A percentile compares a stretch with the other conserved stretches of the same genome.
Evolutionary conservation across 2,888 invertebrate genomes (phyloP).

Genomic region (Ectropis crepuscularia): DNA sequence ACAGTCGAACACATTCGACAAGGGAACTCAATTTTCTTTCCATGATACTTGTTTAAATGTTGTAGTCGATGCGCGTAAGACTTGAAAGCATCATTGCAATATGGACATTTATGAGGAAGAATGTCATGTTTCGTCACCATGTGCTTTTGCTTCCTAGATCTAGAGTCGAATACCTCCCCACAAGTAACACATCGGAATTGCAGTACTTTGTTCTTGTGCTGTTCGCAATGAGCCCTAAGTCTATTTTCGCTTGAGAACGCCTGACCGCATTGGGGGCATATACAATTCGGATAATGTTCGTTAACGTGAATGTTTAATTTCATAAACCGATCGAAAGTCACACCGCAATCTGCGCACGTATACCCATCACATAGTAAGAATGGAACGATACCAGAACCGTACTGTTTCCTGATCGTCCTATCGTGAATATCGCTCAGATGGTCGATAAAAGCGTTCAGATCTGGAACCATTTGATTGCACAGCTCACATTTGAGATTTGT

Average conservation of each 20-base stretch:
- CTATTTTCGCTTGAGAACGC: slow-evolving; percentile 41
- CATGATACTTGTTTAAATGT: slow-evolving; percentile 64
- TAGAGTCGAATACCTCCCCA: slow-evolving; percentile 58
- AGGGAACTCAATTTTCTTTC: slow-evolving; percentile 65
- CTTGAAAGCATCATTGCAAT: slow-evolving; percentile 68
- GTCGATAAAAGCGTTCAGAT: slow-evolving; percentile 59
- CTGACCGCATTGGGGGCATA: slow-evolving; percentile 74
- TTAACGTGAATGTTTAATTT: slow-evolving; percentile 73
- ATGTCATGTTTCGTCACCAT: slow-evolving; percentile 58
- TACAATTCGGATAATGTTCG: slow-evolving; percentile 70
- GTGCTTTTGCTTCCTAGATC: slow-evolving; percentile 61
- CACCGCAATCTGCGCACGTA: slow-evolving; percentile 63
- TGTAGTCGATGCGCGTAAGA: slow-evolving; percentile 63
- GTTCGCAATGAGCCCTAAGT: slow-evolving; percentile 20
- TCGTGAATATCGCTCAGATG: slow-evolving; percentile 64
- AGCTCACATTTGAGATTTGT: slow-evolving; percentile 65
- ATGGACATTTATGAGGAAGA: slow-evolving; percentile 48
- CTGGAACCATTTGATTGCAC: slow-evolving; percentile 52
- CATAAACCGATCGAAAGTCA: slow-evolving; percentile 65
- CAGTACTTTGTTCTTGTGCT: slow-evolving; percentile 46
- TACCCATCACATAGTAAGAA: slow-evolving; percentile 59
- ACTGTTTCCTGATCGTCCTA: slow-evolving; percentile 57
- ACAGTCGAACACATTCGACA: slow-evolving; percentile 70
- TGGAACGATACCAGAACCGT: slow-evolving; percentile 66
- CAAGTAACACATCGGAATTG: slow-evolving; percentile 67